A percentile compares a stretch with the other conserved stretches of the same genome.
Evolutionary conservation across 2,797 vertebrate genomes (phyloP).

Genomic region (Sciaenops ocellatus): DNA sequence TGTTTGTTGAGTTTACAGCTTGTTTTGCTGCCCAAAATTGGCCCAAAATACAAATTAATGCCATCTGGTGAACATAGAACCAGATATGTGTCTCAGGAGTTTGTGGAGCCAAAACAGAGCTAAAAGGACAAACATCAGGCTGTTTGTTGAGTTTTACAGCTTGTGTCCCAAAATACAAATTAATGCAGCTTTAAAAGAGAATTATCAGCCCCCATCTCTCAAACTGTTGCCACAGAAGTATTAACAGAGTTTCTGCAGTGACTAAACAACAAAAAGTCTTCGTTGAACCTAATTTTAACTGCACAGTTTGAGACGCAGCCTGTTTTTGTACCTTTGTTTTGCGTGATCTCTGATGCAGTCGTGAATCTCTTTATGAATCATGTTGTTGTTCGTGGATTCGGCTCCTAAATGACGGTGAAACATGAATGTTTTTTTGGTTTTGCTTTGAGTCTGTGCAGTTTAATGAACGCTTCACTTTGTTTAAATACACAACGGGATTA

Average conservation of each 20-base stretch:
- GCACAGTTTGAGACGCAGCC: slow-evolving; percentile 29
- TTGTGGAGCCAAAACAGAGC: too few species aligned
- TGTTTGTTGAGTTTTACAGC: not conserved
- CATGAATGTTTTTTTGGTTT: slow-evolving; percentile 25
- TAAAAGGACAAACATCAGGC: too few species aligned
- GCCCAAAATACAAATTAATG: not conserved
- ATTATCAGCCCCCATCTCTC: not conserved
- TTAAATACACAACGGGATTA: not conserved
- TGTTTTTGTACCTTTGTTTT: slow-evolving; percentile 3
- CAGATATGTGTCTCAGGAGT: too few species aligned
- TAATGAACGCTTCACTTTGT: slow-evolving; percentile 20
- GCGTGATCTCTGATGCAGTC: not conserved
- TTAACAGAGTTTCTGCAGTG: too few species aligned
- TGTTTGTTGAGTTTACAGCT: not conserved
- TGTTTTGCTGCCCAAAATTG: not conserved
- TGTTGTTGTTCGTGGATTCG: slow-evolving; percentile 20
- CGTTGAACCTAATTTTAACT: too few species aligned
- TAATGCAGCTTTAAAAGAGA: not conserved
- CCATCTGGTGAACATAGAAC: too few species aligned
- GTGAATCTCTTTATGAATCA: slow-evolving; percentile 30
- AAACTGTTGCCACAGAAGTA: too few species aligned
- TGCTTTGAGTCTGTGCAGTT: slow-evolving; percentile 21
- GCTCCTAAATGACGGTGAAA: slow-evolving; percentile 28
- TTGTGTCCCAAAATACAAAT: not conserved
- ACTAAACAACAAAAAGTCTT: not conserved